Percentiles rank a stretch among this genome's conserved stretches.
Evolutionary conservation across 37 sponge, comb jelly and placozoan genomes (phyloP).

Genomic region (Beroe ovata): DNA sequence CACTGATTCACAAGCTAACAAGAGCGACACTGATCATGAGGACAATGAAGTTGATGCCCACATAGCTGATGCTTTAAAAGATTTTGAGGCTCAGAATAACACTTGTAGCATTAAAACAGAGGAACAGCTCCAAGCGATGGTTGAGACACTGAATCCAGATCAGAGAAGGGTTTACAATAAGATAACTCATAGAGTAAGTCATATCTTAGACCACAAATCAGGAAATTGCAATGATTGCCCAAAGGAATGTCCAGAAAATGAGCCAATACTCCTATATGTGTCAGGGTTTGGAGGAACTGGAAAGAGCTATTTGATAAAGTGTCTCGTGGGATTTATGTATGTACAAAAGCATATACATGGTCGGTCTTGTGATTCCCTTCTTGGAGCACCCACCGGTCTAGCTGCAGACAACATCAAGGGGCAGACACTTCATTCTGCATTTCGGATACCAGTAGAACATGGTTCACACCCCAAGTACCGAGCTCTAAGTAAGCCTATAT

Average conservation of each 20-base stretch:
- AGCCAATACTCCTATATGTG: conserved; percentile 66
- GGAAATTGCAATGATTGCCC: neutral
- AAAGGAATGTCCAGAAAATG: neutral
- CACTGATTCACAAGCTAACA: neutral
- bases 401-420: conserved; percentile 70
- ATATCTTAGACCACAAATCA: neutral
- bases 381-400: conserved; percentile 70
- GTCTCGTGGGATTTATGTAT: conserved; percentile 39
- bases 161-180: conserved; percentile 12
- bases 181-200: neutral
- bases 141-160: conserved; percentile 14
- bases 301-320: conserved; percentile 71
- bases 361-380: neutral
- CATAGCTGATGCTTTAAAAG: neutral
- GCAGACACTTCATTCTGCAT: conserved; percentile 67
- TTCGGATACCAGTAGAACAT: conserved; percentile 72
- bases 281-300: conserved; percentile 71
- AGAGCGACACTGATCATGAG: neutral
- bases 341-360: neutral
- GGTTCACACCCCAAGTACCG: conserved; percentile 70
- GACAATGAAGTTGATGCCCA: neutral
- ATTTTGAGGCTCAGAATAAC: neutral
- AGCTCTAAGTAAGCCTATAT: conserved; percentile 68
- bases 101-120: neutral
- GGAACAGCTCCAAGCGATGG: neutral